Percentiles rank a stretch among this genome's conserved stretches.
Evolutionary conservation across 2,113 vertebrate genomes (phyloP).

Genomic region (Ptilonorhynchus violaceus): DNA sequence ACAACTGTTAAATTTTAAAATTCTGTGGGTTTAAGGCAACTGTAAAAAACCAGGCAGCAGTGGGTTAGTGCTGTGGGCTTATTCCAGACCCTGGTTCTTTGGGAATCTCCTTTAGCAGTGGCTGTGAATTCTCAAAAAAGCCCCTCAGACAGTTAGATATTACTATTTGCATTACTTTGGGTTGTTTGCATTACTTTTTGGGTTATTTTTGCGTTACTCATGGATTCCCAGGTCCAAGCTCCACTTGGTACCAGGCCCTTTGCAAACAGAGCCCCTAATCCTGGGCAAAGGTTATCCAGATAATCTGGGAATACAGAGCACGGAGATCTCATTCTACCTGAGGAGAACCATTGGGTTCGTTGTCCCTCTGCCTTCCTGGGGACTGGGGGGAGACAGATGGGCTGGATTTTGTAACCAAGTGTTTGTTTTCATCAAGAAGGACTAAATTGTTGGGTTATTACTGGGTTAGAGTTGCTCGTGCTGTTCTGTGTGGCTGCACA

Average conservation of each 20-base stretch:
- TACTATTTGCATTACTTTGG: fast-evolving
- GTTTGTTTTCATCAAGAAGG: neutral
- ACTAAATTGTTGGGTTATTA: fast-evolving
- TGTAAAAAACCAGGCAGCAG: neutral
- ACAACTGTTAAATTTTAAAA: neutral
- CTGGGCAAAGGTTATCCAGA: neutral
- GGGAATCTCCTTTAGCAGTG: neutral
- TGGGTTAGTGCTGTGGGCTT: neutral
- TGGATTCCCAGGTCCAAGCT: neutral
- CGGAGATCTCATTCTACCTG: fast-evolving
- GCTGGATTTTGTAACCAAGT: neutral
- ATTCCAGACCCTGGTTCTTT: neutral
- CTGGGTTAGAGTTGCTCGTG: neutral
- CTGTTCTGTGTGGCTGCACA: fast-evolving
- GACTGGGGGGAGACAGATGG: neutral
- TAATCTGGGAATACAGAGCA: neutral
- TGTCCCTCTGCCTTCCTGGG: neutral
- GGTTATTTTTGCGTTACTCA: fast-evolving
- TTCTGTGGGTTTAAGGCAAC: neutral
- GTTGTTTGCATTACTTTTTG: neutral
- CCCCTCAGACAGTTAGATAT: fast-evolving
- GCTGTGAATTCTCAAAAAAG: neutral
- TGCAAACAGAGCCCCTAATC: neutral
- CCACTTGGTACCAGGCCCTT: neutral
- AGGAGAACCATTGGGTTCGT: neutral